Percentiles rank a stretch among this genome's conserved stretches.
Evolutionary conservation across 2,888 invertebrate genomes (phyloP).

Genomic region (Bembecia ichneumoniformis): DNA sequence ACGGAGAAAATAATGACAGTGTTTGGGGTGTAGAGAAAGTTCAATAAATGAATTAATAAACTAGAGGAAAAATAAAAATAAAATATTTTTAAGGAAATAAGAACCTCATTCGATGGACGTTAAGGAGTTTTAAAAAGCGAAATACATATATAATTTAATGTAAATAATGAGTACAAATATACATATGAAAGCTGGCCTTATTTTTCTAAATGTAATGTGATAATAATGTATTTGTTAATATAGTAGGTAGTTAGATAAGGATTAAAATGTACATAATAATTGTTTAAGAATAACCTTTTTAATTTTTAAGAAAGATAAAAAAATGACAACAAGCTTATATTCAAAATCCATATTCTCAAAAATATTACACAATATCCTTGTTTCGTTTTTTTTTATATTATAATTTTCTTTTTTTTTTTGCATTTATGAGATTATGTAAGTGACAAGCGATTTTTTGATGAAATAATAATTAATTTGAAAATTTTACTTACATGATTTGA

Average conservation of each 20-base stretch:
- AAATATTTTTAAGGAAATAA: too few species aligned
- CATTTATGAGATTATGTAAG: too few species aligned
- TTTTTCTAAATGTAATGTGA: conserved; percentile 55
- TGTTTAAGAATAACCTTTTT: neutral
- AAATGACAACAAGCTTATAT: neutral
- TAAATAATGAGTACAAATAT: neutral
- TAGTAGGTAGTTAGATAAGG: neutral
- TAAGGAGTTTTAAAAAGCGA: neutral
- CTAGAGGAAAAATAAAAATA: too few species aligned
- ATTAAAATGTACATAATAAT: neutral
- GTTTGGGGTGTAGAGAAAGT: too few species aligned
- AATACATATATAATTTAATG: neutral
- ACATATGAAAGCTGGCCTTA: neutral
- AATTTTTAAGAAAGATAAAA: neutral
- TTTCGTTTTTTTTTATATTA: too few species aligned
- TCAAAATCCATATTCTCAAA: neutral
- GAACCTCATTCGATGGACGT: too few species aligned
- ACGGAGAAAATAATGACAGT: too few species aligned
- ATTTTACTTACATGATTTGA: too few species aligned
- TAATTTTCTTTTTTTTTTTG: too few species aligned
- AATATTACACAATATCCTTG: neutral
- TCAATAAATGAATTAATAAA: too few species aligned
- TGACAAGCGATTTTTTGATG: too few species aligned
- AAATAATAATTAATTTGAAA: too few species aligned
- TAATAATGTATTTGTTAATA: conserved; percentile 26